Base-by-base conservation (phyloP, 2,113 vertebrate species). In the Melanocharis versteri region DNA sequence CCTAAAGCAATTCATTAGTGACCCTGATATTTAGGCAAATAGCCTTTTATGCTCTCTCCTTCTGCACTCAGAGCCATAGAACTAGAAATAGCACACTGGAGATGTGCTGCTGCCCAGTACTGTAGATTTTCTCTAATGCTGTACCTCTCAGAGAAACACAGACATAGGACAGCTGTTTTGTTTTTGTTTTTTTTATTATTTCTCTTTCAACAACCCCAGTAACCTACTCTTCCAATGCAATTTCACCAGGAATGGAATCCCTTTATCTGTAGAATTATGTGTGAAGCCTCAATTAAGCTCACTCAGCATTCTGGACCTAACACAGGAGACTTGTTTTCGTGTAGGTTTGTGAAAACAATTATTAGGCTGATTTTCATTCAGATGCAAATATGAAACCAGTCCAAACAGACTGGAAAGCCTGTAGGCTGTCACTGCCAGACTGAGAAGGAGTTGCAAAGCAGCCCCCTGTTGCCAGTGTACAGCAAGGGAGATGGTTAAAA, bases 401-500 rank as follows among this genome's bases (percentile, higher is more conserved):
- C 42, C 60, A 87, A 89, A 58, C 6, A 40, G 44, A 68, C 20
- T 56, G 48, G 51, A 94, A 76, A 79, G 28, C 44, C 57, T 73
- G 54, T 83, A 83, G 83, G 44, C 27, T 93, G n/a, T 50, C 33
- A 21, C 5, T 54, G 66, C 23, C 3, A 8, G 47, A 42, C n/a
- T 42, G 23, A 75, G 51, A 48, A 66, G 47, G 45, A 60, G 33
- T 31, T 56, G 35, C 71, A 81, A 97, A 90, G 89, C 68, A 92
- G 64, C 45, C 92, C 51, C 30, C 93, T 82, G 42, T 85, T 96
- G 54, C 88, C 78, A 85, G 23, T 79, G 95, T 93, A 87, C 42
- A 79, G 82, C 51, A 89, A 89, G 47, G 83, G 83, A 97, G 87
- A 76, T 5, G 12, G 93, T 96, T 98, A 97, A 98, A 97, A 97